Base-by-base conservation (phyloP, 2,113 vertebrate species). In the Thamnaconus septentrionalis region DNA sequence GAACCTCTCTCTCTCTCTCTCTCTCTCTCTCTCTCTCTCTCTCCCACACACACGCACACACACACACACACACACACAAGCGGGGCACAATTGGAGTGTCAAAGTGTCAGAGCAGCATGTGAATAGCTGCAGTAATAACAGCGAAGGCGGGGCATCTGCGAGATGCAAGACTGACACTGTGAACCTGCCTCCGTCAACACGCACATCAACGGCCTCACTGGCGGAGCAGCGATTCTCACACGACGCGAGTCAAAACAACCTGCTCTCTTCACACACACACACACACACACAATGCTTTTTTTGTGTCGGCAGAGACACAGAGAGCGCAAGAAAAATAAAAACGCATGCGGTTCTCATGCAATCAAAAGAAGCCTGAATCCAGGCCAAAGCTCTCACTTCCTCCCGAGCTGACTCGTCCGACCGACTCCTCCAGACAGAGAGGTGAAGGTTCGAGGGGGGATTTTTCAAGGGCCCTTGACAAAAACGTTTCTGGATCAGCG, bases 181-280 rank as follows among this genome's bases (percentile, higher is more conserved):
- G 74, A 78, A 80, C 79, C 71, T 76, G 47, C 63, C 79, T 89
- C 74, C 66, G 68, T 88, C 84, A 89, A 85, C 84, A 87, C 76
- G 44, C 61, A 31, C 18, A 58, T 6, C 12, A 59, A 69, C 61
- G 10, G 69, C 67, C 46, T 62, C 66, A 73, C 41, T 73, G 69
- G 76, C 80, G 76, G 66, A 53, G 53, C 64, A 66, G 45, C 72
- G 54, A 76, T 71, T 87, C 82, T 89, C 84, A 86, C 87, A 87
- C 66, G 66, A 51, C 57, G 7, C 51, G 50, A 73, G 78, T 83
- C 75, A 80, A 85, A 89, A 88, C 87, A 88, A 86, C 59, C 52
- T 56, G 53, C 61, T 0, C 43, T 40, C 56, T 85, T 86, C 82
- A 83, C 82, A 87, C 81, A 81, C 72, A 60, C 57, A 61, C 48